Base-by-base conservation (phyloP, 2,888 invertebrate species). In the Fabriciana adippe region DNA sequence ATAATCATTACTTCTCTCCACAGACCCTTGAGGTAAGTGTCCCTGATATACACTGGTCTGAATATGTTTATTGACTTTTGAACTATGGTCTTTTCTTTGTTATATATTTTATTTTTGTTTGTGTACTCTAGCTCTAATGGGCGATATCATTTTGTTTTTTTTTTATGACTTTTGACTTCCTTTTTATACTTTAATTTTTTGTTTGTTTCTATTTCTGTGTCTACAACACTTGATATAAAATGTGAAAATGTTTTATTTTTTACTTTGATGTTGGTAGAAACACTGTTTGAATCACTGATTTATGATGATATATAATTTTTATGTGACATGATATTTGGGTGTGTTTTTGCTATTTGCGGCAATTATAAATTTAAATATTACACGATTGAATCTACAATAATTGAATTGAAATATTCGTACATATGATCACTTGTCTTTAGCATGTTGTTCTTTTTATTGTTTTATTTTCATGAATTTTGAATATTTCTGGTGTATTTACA, bases 11-110 rank as follows among this genome's bases (percentile, higher is more conserved):
- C 81, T 88, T 91, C 86, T 92, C 80, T 92, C 82, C 90, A 90
- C 91, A 91, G 90, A 85, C 84, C 84, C 79, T 72, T 67, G 80
- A 86, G 92, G 92, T 92, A 88, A 92, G 92, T 90, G 76, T 83
- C 87, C 90, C 89, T 86, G 80, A 57, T 57, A 35, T 65, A 54
- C 21, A 48, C 14, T 61, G 41, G 59, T 47, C 16, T 54, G 47
- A 65, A 65, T 54, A 21, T 70, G 50, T 50, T 26, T 64, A 47
- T 55, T 51, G 48, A 55, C 50, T 21, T 55, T n/a, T 59, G 21
- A 21, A 31, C 21, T 51, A 21, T 60, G 64, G 15, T 41, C 31
- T 51, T 21, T 64, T 55, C 16, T 53, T 55, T 26, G 16, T n/a
- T 56, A 4, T 56, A 54, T 63, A 35, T 55, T 45, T 16, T 56